These are phyloP conservation scores for Cynoglossus semilaevis DNA, from an alignment of 2,113 vertebrate genomes.

Conservation along the genomic window DNA sequence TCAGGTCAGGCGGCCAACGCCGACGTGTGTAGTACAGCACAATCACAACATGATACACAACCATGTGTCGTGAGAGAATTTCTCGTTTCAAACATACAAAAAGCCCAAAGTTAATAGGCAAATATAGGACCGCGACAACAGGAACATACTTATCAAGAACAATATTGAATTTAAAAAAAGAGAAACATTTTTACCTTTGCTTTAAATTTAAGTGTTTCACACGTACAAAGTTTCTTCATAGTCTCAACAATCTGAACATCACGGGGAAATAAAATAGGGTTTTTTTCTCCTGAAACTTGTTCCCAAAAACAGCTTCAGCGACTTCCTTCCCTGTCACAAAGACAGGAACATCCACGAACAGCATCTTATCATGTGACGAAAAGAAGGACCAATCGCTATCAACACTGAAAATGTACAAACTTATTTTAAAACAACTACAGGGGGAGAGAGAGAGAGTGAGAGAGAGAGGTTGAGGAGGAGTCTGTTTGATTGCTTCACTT, in stretches of 20 bases:
- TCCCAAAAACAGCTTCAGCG: conserved; percentile 23
- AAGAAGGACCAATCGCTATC: conserved; percentile 21
- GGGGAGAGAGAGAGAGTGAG: conserved; percentile 4
- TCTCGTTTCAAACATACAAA: conserved; percentile 83
- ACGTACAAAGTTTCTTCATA: conserved; percentile 57
- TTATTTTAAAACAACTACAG: conserved; percentile 3
- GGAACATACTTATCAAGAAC: conserved; percentile 66
- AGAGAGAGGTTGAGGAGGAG: too few relatives aligned
- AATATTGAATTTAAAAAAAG: conserved; percentile 50
- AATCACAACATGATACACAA: conserved; percentile 84
- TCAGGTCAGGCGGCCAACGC: conserved; percentile 73
- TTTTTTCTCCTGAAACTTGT: conserved; percentile 32
- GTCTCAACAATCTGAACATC: conserved; percentile 60
- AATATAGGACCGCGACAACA: conserved; percentile 62
- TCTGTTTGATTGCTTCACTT: conserved; percentile 21
- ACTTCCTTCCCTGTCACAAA: conserved; percentile 14
- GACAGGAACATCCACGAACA: conserved; percentile 26
- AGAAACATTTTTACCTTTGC: conserved; percentile 35
- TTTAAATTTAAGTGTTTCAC: conserved; percentile 55
- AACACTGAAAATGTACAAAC: conserved; percentile 27
- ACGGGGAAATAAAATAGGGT: conserved; percentile 41
- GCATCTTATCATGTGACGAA: conserved; percentile 33
- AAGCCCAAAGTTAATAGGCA: conserved; percentile 68
- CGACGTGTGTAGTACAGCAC: conserved; percentile 78
- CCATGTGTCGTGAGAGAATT: conserved; percentile 68